Evolutionary conservation across 2,113 vertebrate species (phyloP).

Genomic region (Orthonyx spaldingii): DNA sequence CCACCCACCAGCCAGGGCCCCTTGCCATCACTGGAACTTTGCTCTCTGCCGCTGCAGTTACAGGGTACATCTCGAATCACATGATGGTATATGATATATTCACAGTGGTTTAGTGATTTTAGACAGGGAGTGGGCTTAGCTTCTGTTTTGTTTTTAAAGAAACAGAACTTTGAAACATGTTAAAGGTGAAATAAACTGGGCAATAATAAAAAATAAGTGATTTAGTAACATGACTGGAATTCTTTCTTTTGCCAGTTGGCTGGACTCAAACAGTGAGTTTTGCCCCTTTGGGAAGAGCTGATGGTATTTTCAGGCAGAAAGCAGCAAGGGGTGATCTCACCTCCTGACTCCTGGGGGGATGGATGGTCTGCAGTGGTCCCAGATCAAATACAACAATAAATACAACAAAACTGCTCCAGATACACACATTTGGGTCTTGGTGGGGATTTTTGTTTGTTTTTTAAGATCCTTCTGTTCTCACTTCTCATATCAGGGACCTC

Average conservation of each 20-base stretch:
- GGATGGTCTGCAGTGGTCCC: neutral
- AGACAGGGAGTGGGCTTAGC: neutral
- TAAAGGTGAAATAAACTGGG: neutral
- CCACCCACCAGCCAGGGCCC: accelerated
- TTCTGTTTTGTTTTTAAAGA: neutral
- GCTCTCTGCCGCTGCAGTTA: neutral
- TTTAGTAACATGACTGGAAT: neutral
- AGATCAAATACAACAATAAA: neutral
- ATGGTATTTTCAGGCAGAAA: neutral
- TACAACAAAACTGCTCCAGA: neutral
- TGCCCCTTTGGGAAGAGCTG: neutral
- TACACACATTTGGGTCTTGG: too few relatives aligned
- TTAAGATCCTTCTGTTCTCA: neutral
- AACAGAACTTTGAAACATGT: neutral
- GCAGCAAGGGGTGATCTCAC: neutral
- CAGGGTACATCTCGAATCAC: neutral
- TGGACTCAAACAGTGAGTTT: neutral
- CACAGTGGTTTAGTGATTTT: neutral
- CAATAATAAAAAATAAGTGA: neutral
- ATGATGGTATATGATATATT: accelerated
- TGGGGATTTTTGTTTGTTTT: neutral
- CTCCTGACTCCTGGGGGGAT: neutral
- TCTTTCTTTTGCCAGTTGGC: neutral
- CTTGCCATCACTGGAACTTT: neutral
- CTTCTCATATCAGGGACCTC: neutral